A percentile compares a stretch with the other conserved stretches of the same genome.
Evolutionary conservation across 1,140 invertebrate genomes (phyloP).

Genomic region (Aphelinus certus): DNA sequence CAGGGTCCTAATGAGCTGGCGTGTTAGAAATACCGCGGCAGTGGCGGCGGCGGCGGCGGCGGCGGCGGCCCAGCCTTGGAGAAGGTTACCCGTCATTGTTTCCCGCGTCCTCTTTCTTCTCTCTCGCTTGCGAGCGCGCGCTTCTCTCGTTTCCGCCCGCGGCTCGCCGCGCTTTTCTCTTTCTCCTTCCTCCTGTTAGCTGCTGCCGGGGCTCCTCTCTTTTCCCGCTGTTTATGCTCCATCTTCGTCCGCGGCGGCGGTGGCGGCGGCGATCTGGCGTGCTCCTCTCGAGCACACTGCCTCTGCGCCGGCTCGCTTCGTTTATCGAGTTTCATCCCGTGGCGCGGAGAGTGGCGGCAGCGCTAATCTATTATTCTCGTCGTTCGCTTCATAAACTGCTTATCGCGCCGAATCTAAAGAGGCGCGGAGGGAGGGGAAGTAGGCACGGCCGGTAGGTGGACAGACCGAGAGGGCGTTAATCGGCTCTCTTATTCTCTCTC

Average conservation of each 20-base stretch:
- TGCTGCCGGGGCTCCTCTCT: conserved; percentile 4
- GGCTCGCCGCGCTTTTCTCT: neutral
- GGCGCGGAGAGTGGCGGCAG: conserved; percentile 9
- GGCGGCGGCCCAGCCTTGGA: conserved; percentile 42
- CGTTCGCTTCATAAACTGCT: conserved; percentile 60
- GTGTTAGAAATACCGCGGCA: conserved; percentile 53
- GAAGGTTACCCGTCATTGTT: conserved; percentile 57
- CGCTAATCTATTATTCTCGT: conserved; percentile 61
- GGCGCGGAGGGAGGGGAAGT: conserved; percentile 30
- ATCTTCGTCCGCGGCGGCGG: neutral
- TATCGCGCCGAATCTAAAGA: conserved; percentile 58
- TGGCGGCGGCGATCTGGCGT: too few species aligned
- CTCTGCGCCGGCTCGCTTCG: neutral
- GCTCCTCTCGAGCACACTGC: too few species aligned
- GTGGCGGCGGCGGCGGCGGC: conserved; percentile 45
- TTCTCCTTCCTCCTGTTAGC: neutral
- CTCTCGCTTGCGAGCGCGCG: conserved; percentile 7
- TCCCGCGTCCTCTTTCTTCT: conserved; percentile 45
- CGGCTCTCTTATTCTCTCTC: conserved; percentile 43
- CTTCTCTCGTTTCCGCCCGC: conserved; percentile 1
- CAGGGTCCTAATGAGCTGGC: conserved; percentile 60
- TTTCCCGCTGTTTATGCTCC: neutral
- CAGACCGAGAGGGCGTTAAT: conserved; percentile 58
- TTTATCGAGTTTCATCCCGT: conserved; percentile 39
- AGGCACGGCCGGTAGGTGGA: conserved; percentile 50